Evolutionary conservation across 2,888 invertebrate genomes (phyloP).

Genomic region (Plebejus anna): DNA sequence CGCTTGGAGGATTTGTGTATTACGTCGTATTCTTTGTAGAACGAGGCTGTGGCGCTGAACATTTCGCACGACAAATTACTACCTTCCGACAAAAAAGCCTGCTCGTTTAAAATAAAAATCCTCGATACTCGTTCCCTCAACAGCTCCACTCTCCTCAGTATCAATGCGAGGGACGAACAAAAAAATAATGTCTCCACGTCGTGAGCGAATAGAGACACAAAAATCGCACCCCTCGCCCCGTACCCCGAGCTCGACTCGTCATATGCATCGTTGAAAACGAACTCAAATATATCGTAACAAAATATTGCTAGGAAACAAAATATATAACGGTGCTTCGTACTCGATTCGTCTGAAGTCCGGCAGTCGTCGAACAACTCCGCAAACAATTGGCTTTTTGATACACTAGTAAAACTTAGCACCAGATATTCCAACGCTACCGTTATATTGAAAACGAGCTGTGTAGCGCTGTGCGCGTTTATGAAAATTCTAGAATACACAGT

Average conservation of each 20-base stretch:
- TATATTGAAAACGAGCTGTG: not conserved
- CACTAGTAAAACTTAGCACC: not conserved
- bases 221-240: constrained; percentile 6
- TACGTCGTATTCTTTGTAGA: constrained; percentile 57
- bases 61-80: constrained; percentile 51
- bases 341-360: not conserved
- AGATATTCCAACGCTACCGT: constrained; percentile 15
- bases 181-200: constrained; percentile 22
- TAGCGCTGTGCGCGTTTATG: not conserved
- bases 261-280: constrained; percentile 8
- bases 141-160: not conserved
- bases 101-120: not conserved
- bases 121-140: constrained; percentile 10
- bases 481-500: not conserved
- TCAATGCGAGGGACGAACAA: not conserved
- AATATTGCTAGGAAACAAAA: constrained; percentile 22
- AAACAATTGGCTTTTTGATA: constrained; percentile 3
- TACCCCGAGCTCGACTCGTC: constrained; percentile 6
- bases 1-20: constrained; percentile 56
- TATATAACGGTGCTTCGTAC: not conserved
- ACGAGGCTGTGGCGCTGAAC: constrained; percentile 49
- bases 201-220: constrained; percentile 14
- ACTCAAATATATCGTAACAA: constrained; percentile 22
- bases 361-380: constrained; percentile 15
- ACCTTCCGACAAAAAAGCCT: not conserved